Evolutionary conservation across 2,888 invertebrate genomes (phyloP).

Genomic region (Shargacucullia verbasci): DNA sequence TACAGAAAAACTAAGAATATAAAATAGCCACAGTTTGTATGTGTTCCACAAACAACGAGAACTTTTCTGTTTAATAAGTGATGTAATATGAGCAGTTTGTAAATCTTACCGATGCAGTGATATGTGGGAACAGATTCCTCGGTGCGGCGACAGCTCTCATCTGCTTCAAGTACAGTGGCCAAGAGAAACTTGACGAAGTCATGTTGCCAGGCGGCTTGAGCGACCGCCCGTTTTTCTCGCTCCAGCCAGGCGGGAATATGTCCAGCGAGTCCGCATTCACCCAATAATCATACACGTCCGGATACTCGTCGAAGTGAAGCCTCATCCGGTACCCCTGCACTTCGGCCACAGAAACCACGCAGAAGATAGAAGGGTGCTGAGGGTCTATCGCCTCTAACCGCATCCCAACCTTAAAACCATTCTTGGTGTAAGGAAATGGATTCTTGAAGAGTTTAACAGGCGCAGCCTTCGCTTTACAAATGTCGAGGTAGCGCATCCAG

Average conservation of each 20-base stretch:
- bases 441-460: constrained; percentile 94
- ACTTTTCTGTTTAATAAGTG: no score
- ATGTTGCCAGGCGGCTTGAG: constrained; percentile 94
- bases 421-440: constrained; percentile 93
- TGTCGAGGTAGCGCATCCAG: constrained; percentile 93
- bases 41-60: no score
- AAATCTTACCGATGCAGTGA: constrained; percentile 89
- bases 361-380: constrained; percentile 95
- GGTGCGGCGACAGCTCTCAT: constrained; percentile 94
- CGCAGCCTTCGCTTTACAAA: constrained; percentile 92
- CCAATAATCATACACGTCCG: constrained; percentile 97
- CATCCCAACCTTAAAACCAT: constrained; percentile 95
- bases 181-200: constrained; percentile 91
- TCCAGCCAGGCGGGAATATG: constrained; percentile 98
- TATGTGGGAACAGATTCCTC: constrained; percentile 92
- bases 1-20: no score
- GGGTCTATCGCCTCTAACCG: constrained; percentile 98
- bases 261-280: constrained; percentile 97
- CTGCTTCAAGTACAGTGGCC: constrained; percentile 94
- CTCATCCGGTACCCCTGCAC: constrained; percentile 95
- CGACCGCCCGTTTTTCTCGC: constrained; percentile 94
- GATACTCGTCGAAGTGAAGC: constrained; percentile 97
- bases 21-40: no score
- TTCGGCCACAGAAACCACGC: constrained; percentile 95
- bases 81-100: neutral